Base-by-base conservation (phyloP, 2,888 invertebrate genomes). In the Beris chalybata region DNA sequence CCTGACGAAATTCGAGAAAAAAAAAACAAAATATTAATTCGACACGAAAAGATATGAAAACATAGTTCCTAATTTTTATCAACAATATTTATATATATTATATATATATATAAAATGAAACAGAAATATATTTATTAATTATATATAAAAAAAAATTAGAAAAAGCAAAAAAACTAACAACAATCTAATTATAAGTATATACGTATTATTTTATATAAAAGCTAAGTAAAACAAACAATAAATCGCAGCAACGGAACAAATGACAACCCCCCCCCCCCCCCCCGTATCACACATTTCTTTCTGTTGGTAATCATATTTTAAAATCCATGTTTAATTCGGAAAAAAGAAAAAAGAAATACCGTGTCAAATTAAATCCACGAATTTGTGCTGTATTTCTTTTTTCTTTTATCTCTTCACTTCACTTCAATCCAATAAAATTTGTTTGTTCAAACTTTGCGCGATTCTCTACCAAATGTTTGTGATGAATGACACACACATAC, bases 31-130 rank as follows among this genome's bases (percentile, higher is more conserved):
- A 68, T 65, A 38, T 57, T 53, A 56, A 56, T 68, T 22, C 22
- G 22, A 71, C 67, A 67, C 72, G 66, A 74, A 71, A 71, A 72
- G 68, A 71, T 71, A 69, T 38, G 38, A 38, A 38, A 67, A 69
- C 67, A 69, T 69, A 69, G 69, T 69, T 69, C 69, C 69, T 69
- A 69, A 69, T 65, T 69, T 63, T 69, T 69, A 69, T 69, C 67
- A 66, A 65, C 67, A 67, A 67, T 67, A 67, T 67, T 64, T 67
- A 67, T 38, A 38, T 38, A 66, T 22, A 66, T 57, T 64, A 61
- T 63, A 57, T 38, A 65, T 38, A 47, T 57, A 57, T 65, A 50
- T 50, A 15, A 48, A 48, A 48, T 12, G n/a, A 48, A 48, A 15
- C 13, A 13, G 48, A 48, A 66, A 68, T 59, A 45, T 64, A 67